These are phyloP conservation scores for Tetranychus truncatus DNA, from an alignment of 2,888 invertebrate genomes.

Conservation along the genomic window DNA sequence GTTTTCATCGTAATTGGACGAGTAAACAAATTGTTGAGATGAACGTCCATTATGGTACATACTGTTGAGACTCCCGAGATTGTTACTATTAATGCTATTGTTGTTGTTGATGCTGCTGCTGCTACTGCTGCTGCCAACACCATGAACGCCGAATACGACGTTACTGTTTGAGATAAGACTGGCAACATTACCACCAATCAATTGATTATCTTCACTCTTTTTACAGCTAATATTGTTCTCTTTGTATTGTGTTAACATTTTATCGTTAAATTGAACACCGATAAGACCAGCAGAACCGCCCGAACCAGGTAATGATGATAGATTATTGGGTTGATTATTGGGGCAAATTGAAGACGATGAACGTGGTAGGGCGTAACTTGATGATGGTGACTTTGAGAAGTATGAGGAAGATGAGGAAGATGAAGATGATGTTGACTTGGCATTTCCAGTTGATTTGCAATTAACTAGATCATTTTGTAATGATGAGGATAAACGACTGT, in stretches of 20 bases:
- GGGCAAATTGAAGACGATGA: background rate
- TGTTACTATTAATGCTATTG: background rate
- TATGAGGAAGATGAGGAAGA: background rate
- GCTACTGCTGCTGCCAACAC: background rate
- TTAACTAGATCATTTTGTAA: too few relatives aligned
- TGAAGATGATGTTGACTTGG: background rate
- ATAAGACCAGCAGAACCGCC: background rate
- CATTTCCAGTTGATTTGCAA: background rate
- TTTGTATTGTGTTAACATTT: background rate
- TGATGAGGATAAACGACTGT: background rate
- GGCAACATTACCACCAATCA: constrained; percentile 8
- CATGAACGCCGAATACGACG: background rate
- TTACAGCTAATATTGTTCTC: constrained; percentile 8
- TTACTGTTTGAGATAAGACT: constrained; percentile 7
- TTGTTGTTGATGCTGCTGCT: background rate
- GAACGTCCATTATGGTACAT: background rate
- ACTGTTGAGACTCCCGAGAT: background rate
- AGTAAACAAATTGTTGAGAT: background rate
- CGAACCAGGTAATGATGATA: background rate
- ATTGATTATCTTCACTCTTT: constrained; percentile 9
- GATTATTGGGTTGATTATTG: background rate
- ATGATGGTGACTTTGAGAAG: background rate
- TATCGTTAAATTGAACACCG: background rate
- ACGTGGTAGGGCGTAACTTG: background rate
- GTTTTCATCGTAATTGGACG: background rate